Conservation (phyloP, 2,888 invertebrate genomes). For the Xestia sexstrigata region DNA sequence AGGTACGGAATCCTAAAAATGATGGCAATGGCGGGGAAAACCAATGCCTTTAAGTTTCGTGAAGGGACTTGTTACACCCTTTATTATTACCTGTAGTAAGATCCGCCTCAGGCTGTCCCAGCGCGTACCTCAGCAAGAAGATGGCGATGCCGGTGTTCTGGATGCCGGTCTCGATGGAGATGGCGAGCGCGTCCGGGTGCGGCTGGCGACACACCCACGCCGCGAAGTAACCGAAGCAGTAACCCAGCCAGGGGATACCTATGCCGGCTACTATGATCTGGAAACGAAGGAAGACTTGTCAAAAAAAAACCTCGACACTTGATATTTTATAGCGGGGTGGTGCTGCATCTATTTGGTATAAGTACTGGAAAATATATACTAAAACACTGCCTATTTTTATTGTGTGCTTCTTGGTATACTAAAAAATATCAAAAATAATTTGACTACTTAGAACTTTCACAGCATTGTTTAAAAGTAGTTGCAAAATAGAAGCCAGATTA, state of each 20-base stretch:
- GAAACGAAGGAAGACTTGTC: not conserved
- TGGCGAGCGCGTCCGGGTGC: slow-evolving; percentile 94
- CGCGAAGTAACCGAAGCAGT: slow-evolving; percentile 92
- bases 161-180: slow-evolving; percentile 97
- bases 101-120: slow-evolving; percentile 96
- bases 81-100: slow-evolving; percentile 93
- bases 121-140: slow-evolving; percentile 95
- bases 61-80: too few species aligned
- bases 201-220: slow-evolving; percentile 92
- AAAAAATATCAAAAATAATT: too few species aligned
- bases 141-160: slow-evolving; percentile 98
- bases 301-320: not conserved
- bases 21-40: too few species aligned
- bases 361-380: not conserved
- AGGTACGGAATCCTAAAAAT: too few species aligned
- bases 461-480: not conserved
- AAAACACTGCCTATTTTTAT: not conserved
- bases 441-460: not conserved
- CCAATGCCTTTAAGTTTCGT: too few species aligned
- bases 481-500: not conserved
- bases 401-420: not conserved
- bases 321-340: not conserved
- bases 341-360: not conserved
- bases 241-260: slow-evolving; percentile 96
- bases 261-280: slow-evolving; percentile 95